Evolutionary conservation across 2,888 invertebrate genomes (phyloP), one percentile per base, ranked within the genome.

Genomic region (Macrostomum cliftonense): DNA sequence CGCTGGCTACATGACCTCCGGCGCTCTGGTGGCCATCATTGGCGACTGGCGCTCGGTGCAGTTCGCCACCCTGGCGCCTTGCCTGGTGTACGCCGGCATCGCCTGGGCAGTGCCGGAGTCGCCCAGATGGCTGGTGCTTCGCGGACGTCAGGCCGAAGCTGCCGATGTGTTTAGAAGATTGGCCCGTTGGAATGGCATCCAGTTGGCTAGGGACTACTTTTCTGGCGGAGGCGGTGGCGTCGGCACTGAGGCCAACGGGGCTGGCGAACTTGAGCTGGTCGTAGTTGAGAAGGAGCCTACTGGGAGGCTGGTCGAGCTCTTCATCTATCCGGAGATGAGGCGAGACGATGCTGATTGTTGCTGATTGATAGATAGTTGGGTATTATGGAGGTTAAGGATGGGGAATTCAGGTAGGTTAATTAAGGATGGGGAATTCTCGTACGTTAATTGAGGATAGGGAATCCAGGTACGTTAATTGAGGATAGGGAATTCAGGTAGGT

Each of bases 111-210:
- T 49, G 12, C 49, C 49, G 14, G 49, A 49, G 37, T 49, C 49
- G 19, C 49, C 49, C 37, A 9, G 49, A 19, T 49, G 49, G 49
- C 21, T 49, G n/a, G 49, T 20, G 16, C 16, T 49, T 4, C 14
- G 39, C 36, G 49, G 49, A 2, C n/a, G 21, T 13, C 16, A 12
- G 16, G 14, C 21, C 17, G 49, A 49, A 21, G 50, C 49, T 19
- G 21, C 28, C 14, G 21, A 2, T 4, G 37, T 12, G n/a, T 19
- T 49, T n/a, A 1, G 37, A n/a, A 2, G 14, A 2, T 16, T 49
- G 16, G 49, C 49, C 36, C 12, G 21, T 13, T 14, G 37, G 13
- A 49, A 49, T 13, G 37, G 49, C 2, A 17, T 16, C 9, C 40
- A 9, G 28, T 9, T 28, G 9, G 28, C 28, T 4, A 4, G 5